Evolutionary conservation across 2,113 vertebrate species (phyloP).

Genomic region (Naja naja): DNA sequence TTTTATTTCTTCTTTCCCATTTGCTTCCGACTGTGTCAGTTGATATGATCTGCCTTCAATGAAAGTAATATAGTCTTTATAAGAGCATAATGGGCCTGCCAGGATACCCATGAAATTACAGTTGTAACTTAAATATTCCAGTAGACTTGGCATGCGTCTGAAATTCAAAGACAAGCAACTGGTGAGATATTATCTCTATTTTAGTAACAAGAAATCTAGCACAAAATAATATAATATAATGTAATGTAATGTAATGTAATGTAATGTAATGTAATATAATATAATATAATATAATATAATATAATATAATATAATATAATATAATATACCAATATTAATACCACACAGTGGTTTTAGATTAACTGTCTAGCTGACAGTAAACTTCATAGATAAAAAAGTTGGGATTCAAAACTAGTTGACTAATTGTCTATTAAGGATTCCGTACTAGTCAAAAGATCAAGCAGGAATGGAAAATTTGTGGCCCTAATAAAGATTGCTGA

Average conservation of each 20-base stretch:
- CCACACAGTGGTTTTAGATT: not conserved
- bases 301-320: too few relatives aligned
- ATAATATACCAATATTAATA: not conserved
- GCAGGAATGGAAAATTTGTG: not conserved
- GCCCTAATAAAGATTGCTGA: not conserved
- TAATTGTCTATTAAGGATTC: not conserved
- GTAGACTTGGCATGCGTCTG: constrained; percentile 93
- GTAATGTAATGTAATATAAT: too few relatives aligned
- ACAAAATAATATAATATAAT: not conserved
- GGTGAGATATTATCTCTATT: constrained; percentile 31
- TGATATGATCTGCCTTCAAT: constrained; percentile 89
- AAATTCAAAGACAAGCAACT: constrained; percentile 59
- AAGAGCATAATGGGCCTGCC: constrained; percentile 94
- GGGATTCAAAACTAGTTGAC: not conserved
- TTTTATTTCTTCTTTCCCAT: constrained; percentile 83
- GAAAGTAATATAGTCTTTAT: constrained; percentile 96
- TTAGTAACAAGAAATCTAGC: constrained; percentile 17
- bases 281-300: too few relatives aligned
- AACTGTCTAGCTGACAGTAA: not conserved
- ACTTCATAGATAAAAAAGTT: not conserved
- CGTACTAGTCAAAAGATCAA: not conserved
- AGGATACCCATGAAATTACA: constrained; percentile 99
- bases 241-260: too few relatives aligned
- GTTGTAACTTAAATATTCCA: constrained; percentile 97
- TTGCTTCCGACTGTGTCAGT: constrained; percentile 74